Conservation (phyloP, 2,888 invertebrate species). For the Pandemis corylana region DNA sequence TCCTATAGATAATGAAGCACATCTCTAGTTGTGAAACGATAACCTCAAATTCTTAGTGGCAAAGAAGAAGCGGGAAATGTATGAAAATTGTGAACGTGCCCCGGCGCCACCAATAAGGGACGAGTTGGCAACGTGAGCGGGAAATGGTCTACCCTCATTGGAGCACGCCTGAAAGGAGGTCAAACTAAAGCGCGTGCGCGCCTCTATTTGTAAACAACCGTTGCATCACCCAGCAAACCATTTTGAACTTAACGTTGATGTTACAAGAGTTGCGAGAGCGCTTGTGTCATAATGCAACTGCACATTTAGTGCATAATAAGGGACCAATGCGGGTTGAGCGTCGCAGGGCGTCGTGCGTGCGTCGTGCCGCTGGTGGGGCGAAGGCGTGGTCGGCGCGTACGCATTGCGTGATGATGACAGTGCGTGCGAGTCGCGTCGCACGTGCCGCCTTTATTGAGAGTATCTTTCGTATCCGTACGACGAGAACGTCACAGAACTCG, state of each 20-base stretch:
- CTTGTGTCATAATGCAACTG: slow-evolving; percentile 1
- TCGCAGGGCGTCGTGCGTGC: slow-evolving; percentile 62
- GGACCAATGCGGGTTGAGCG: slow-evolving; percentile 75
- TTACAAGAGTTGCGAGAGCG: slow-evolving; percentile 4
- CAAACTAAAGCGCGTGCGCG: slow-evolving; percentile 23
- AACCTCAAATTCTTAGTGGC: slow-evolving; percentile 18
- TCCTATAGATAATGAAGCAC: slow-evolving; percentile 14
- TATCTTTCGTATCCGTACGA: slow-evolving; percentile 25
- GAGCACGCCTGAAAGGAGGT: slow-evolving; percentile 42
- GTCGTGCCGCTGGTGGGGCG: slow-evolving; percentile 56
- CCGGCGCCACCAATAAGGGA: slow-evolving; percentile 35
- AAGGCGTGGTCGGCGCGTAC: slow-evolving; percentile 72
- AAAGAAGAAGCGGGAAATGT: slow-evolving; percentile 11
- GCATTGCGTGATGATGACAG: slow-evolving; percentile 72
- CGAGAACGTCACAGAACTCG: slow-evolving; percentile 10
- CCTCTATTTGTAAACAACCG: background rate
- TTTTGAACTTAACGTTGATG: slow-evolving; percentile 2
- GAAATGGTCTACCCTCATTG: slow-evolving; percentile 62
- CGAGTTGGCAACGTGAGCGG: slow-evolving; percentile 28
- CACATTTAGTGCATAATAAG: slow-evolving; percentile 59
- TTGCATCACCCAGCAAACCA: slow-evolving; percentile 13
- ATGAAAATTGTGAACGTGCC: slow-evolving; percentile 30
- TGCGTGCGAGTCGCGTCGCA: slow-evolving; percentile 68
- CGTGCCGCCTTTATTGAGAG: slow-evolving; percentile 21
- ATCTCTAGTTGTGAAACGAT: slow-evolving; percentile 30